Evolutionary conservation across 2,113 vertebrate species (phyloP).

Genomic region (Puntigrus tetrazona): DNA sequence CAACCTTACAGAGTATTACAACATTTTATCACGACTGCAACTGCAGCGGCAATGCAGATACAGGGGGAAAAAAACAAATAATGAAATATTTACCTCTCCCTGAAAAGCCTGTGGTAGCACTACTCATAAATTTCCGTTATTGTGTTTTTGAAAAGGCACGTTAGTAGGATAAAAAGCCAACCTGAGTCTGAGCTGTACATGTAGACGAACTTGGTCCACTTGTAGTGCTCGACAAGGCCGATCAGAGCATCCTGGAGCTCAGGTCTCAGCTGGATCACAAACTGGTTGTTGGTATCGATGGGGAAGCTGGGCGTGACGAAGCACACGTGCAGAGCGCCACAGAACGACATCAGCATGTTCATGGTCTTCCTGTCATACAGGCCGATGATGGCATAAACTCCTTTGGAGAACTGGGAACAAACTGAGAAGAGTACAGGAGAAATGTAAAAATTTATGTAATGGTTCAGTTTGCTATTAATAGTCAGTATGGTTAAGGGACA

Average conservation of each 20-base stretch:
- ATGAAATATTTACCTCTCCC: neutral
- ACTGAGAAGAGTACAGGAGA: slow-evolving; percentile 71
- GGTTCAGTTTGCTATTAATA: no score
- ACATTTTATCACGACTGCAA: neutral
- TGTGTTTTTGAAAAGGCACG: neutral
- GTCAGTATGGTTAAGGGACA: no score
- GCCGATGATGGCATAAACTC: slow-evolving; percentile 98
- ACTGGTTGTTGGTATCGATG: slow-evolving; percentile 95
- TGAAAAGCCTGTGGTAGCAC: neutral
- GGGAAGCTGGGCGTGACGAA: slow-evolving; percentile 98
- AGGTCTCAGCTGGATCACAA: slow-evolving; percentile 95
- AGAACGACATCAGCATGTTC: slow-evolving; percentile 99
- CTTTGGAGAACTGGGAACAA: slow-evolving; percentile 98
- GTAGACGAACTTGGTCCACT: slow-evolving; percentile 97
- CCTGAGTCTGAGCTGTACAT: slow-evolving; percentile 97
- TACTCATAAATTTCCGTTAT: neutral
- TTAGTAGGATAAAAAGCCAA: slow-evolving; percentile 62
- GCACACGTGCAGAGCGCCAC: slow-evolving; percentile 94
- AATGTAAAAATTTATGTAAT: neutral
- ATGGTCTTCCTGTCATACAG: slow-evolving; percentile 96
- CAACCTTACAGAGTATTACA: slow-evolving; percentile 11
- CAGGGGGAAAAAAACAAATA: neutral
- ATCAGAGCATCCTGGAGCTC: slow-evolving; percentile 96
- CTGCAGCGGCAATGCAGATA: neutral
- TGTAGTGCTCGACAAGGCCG: slow-evolving; percentile 92